These are phyloP conservation scores for Daktulosphaira vitifoliae DNA, from an alignment of 1,140 invertebrate species.

Conservation along the genomic window DNA sequence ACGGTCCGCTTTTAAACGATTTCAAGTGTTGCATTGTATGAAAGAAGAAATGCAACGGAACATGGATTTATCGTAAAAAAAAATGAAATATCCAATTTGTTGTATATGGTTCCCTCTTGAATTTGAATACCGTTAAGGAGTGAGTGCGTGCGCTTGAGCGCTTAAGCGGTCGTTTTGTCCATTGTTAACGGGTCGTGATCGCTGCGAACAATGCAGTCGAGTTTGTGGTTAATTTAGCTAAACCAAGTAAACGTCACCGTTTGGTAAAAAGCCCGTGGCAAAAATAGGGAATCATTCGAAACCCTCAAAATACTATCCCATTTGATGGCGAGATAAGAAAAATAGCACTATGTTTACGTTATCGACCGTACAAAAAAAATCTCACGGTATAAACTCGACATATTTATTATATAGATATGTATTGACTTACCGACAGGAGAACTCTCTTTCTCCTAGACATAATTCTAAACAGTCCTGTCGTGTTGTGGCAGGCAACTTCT, in stretches of 20 bases:
- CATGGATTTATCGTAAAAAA: not conserved
- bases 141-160: not conserved
- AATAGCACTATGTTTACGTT: too few species aligned
- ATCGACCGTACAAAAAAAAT: too few species aligned
- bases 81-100: not conserved
- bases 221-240: not conserved
- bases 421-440: conserved; percentile 73
- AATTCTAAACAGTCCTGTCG: conserved; percentile 79
- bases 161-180: not conserved
- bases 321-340: too few species aligned
- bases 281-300: too few species aligned
- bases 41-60: not conserved
- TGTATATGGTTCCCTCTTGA: not conserved
- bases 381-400: too few species aligned
- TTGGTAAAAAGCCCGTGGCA: not conserved
- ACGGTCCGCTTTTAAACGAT: not conserved
- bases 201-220: not conserved
- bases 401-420: too few species aligned
- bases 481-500: conserved; percentile 58
- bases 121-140: conserved; percentile 1
- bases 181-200: conserved; percentile 24
- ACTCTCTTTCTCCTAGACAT: conserved; percentile 78
- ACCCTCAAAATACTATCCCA: too few species aligned
- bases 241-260: not conserved
- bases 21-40: too few species aligned